Percentiles rank a stretch among this genome's conserved stretches.
Conservation (phyloP, 2,888 invertebrate genomes). For the Serrognathus titanus region DNA sequence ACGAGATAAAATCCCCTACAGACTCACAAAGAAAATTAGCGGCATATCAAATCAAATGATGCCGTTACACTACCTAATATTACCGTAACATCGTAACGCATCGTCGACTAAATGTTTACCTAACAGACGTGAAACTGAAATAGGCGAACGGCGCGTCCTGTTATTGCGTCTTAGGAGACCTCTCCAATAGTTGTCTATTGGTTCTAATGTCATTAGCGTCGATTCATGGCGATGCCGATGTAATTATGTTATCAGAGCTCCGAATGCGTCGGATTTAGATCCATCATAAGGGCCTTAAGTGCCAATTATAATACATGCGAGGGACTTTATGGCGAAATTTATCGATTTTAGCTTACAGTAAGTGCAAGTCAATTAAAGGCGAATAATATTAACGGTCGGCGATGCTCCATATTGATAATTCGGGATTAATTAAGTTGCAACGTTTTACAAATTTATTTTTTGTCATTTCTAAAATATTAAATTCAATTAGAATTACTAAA, state of each 20-base stretch:
- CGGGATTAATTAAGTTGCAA: too few species aligned
- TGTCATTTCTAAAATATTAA: too few species aligned
- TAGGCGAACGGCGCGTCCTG: conserved; percentile 8
- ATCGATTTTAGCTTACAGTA: conserved; percentile 12
- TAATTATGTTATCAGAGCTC: conserved; percentile 34
- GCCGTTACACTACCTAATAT: conserved; percentile 20
- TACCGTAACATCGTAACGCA: conserved; percentile 24
- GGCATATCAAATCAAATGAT: conserved; percentile 4
- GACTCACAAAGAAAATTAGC: too few species aligned
- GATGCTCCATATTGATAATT: neutral
- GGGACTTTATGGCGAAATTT: conserved; percentile 6
- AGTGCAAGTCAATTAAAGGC: conserved; percentile 2
- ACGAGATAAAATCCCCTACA: too few species aligned
- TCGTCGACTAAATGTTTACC: conserved; percentile 17
- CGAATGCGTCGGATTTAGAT: conserved; percentile 32
- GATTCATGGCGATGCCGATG: conserved; percentile 26
- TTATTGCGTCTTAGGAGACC: conserved; percentile 19
- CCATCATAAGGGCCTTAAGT: conserved; percentile 28
- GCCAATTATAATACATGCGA: conserved; percentile 25
- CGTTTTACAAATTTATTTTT: too few species aligned
- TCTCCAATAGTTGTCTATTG: conserved; percentile 34
- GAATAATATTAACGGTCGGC: neutral
- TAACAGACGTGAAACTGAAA: conserved; percentile 6
- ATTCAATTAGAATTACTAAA: too few species aligned
- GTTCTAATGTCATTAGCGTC: conserved; percentile 32